Conservation (phyloP, 2,113 vertebrate species). For the Malurus alboscapulatus region DNA sequence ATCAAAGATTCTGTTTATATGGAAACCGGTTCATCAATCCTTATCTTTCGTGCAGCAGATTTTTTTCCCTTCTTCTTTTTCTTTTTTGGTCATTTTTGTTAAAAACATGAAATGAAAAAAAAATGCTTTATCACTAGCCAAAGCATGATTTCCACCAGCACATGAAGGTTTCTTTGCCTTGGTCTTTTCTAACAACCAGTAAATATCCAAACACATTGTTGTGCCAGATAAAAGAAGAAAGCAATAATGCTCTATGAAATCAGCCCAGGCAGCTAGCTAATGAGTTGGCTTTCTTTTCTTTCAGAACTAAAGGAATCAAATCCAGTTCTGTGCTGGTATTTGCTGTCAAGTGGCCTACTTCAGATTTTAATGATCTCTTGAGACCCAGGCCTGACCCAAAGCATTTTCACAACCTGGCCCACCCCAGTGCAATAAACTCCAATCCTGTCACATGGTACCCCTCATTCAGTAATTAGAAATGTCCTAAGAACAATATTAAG, state of each 20-base stretch:
- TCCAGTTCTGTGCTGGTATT: constrained; percentile 1
- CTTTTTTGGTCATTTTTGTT: not conserved
- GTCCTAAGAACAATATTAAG: constrained; percentile 18
- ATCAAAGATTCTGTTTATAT: constrained; percentile 16
- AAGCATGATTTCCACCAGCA: not conserved
- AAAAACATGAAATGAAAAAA: not conserved
- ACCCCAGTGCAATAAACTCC: constrained; percentile 4
- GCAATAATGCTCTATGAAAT: not conserved
- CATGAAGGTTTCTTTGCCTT: not conserved
- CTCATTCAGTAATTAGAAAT: constrained; percentile 40
- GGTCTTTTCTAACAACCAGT: constrained; percentile 14
- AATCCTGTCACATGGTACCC: not conserved
- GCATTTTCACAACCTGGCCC: constrained; percentile 34
- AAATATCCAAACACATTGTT: not conserved
- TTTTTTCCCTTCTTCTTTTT: not conserved
- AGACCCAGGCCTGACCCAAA: constrained; percentile 35
- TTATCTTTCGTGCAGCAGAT: not conserved
- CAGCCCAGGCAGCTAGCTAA: not conserved
- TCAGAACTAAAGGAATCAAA: not conserved
- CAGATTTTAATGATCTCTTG: constrained; percentile 52
- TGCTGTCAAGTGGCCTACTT: constrained; percentile 39
- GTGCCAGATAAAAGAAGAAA: constrained; percentile 29
- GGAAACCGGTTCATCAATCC: not conserved
- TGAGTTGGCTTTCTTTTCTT: constrained; percentile 27
- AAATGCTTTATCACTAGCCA: not conserved